Evolutionary conservation across 2,113 vertebrate species (phyloP).

Genomic region (Leuciscus idus): DNA sequence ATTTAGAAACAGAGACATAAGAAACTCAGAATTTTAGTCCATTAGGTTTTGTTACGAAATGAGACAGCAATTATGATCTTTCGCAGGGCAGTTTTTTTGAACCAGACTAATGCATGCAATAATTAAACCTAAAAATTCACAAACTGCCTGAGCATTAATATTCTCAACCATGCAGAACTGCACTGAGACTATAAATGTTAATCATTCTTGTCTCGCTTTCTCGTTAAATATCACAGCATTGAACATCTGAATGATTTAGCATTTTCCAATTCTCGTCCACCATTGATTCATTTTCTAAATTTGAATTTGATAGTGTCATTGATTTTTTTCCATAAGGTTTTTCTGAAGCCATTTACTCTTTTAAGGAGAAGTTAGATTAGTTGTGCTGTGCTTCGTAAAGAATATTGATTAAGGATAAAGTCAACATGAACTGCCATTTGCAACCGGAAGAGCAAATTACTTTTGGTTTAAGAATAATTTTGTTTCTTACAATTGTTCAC

Average conservation of each 20-base stretch:
- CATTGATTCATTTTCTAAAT: background rate
- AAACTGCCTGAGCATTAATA: conserved; percentile 3
- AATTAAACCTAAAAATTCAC: background rate
- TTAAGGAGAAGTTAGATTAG: background rate
- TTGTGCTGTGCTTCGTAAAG: background rate
- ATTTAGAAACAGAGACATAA: background rate
- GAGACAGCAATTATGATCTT: background rate
- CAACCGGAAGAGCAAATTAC: background rate
- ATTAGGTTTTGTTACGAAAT: background rate
- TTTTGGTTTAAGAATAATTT: background rate
- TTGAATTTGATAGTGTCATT: background rate
- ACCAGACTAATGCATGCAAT: background rate
- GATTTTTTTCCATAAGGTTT: background rate
- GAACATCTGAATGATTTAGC: conserved; percentile 6
- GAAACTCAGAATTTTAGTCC: background rate
- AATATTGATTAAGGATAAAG: background rate
- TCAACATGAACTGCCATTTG: background rate
- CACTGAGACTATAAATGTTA: background rate
- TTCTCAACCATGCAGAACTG: conserved; percentile 18
- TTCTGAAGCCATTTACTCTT: background rate
- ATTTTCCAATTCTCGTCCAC: background rate
- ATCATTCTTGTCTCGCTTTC: background rate
- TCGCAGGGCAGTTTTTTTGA: background rate
- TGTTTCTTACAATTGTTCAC: background rate
- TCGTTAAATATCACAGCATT: background rate